Conservation (phyloP, 2,797 vertebrate genomes). For the Xenentodon cancila region DNA sequence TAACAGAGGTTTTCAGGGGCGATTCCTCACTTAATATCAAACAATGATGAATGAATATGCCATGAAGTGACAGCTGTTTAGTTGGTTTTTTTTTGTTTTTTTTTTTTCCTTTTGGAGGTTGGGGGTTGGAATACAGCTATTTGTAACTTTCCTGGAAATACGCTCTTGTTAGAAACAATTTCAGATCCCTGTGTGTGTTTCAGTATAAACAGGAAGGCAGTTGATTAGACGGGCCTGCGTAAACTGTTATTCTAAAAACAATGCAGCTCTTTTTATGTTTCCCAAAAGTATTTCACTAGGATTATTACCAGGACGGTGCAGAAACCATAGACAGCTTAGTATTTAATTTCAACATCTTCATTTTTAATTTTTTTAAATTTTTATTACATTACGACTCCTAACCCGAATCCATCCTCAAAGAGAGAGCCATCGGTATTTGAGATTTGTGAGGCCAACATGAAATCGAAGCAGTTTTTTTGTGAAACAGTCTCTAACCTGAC, state of each 20-base stretch:
- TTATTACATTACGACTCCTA: constrained; percentile 5
- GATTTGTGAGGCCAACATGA: constrained; percentile 51
- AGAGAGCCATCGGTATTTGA: not conserved
- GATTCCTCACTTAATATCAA: constrained; percentile 82
- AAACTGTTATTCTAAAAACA: not conserved
- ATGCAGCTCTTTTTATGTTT: not conserved
- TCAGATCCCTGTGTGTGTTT: not conserved
- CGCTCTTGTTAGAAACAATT: constrained; percentile 49
- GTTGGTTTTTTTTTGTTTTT: constrained; percentile 49
- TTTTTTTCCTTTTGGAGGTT: not conserved
- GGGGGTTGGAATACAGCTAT: constrained; percentile 56
- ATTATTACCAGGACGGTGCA: no score
- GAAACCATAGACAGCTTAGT: no score
- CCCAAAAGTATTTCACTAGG: no score
- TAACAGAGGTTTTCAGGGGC: constrained; percentile 80
- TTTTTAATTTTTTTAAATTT: no score
- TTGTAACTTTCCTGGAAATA: constrained; percentile 66
- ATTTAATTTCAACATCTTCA: no score
- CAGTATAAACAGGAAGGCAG: not conserved
- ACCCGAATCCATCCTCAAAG: not conserved
- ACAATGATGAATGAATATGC: constrained; percentile 85
- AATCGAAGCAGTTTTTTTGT: constrained; percentile 54
- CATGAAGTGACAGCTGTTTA: constrained; percentile 85
- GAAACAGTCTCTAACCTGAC: constrained; percentile 49
- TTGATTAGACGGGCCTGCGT: not conserved